Conservation (phyloP, 2,113 vertebrate genomes). For the Upupa epops region DNA sequence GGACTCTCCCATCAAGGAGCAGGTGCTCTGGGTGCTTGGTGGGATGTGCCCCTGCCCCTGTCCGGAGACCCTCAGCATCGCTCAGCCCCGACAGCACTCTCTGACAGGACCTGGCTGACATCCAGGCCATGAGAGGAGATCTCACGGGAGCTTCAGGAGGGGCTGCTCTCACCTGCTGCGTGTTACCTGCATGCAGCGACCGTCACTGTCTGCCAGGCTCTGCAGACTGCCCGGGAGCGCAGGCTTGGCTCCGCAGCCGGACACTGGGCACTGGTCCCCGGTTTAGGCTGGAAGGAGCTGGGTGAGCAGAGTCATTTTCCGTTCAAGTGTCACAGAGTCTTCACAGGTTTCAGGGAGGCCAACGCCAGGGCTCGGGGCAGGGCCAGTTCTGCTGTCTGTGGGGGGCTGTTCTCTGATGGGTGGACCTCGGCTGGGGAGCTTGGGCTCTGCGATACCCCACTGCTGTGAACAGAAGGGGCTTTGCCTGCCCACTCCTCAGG, state of each 20-base stretch:
- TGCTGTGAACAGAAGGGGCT: neutral
- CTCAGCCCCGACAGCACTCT: too few relatives aligned
- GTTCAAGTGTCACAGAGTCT: neutral
- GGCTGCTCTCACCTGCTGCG: neutral
- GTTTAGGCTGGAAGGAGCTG: neutral
- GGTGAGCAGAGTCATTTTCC: neutral
- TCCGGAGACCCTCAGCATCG: too few relatives aligned
- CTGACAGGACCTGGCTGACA: neutral
- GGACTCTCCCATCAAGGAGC: neutral
- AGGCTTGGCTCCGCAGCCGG: neutral
- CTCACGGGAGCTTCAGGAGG: neutral
- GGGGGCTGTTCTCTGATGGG: neutral
- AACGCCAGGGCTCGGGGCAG: neutral
- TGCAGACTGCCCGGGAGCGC: too few relatives aligned
- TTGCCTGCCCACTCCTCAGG: neutral
- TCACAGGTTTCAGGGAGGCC: neutral
- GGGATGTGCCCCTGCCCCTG: neutral
- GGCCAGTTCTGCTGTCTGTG: neutral
- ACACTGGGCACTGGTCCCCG: neutral
- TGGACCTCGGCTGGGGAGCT: neutral
- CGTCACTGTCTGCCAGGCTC: too few relatives aligned
- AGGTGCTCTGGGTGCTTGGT: neutral
- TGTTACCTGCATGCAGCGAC: neutral
- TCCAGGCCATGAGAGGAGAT: neutral
- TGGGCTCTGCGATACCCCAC: neutral